Evolutionary conservation across 1,140 invertebrate species (phyloP), one percentile per base, ranked within the genome.

Genomic region (Scaptomyza montana): DNA sequence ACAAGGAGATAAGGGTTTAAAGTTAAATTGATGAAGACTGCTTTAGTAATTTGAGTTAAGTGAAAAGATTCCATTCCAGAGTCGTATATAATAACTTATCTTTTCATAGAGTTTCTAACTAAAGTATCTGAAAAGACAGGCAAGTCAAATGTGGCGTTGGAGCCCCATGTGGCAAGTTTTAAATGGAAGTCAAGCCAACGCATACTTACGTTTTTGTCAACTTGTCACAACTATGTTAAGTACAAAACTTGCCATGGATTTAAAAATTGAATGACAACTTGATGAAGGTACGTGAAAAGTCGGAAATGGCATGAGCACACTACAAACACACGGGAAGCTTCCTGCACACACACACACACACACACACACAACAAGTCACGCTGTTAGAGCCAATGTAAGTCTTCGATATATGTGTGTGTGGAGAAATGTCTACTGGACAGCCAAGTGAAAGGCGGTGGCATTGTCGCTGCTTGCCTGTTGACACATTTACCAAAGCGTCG

Each of bases 201-300:
- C 67, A 60, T 78, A 77, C 79, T 79, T 82, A 63, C 68, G 33
- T 79, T 80, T 89, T 87, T 87, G 82, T 87, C 82, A 87, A 82
- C 72, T 79, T 89, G 84, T 82, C 84, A 89, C 84, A 89, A 89
- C 84, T 89, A 89, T 89, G 84, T 89, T 87, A 89, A 89, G 84
- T 89, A 87, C 79, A 82, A 87, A 89, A 87, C 82, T 84, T 89
- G 84, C 85, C 72, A 89, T 89, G 84, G 84, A 89, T 89, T 89
- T 89, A 89, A 89, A 89, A 89, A 89, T 89, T 89, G 84, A 89
- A 89, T 89, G 84, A 89, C 84, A 89, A 89, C 84, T 89, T 89
- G 84, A 89, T 89, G 84, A 89, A 89, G 84, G 84, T 89, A 89
- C 84, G 82, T 89, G 84, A 81, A 87, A 87, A 84, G 82, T 84